Conservation (phyloP, 1,140 invertebrate species). For the Eubasilissa regina region DNA sequence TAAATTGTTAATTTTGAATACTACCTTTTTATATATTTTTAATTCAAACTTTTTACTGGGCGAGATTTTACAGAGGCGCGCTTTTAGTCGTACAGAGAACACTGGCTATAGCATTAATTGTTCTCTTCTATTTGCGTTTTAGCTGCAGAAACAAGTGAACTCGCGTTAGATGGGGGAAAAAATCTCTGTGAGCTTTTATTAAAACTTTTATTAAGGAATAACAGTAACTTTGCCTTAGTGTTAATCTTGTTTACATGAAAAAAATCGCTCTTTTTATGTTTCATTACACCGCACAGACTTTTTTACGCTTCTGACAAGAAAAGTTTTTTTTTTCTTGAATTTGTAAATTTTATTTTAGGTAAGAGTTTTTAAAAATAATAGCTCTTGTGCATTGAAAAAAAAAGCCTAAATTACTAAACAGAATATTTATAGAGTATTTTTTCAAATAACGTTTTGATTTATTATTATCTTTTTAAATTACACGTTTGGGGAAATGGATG, state of each 20-base stretch:
- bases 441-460: no score
- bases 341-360: background rate
- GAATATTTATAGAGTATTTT: no score
- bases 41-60: no score
- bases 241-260: conserved; percentile 56
- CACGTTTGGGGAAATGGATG: no score
- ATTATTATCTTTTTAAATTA: no score
- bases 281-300: conserved; percentile 37
- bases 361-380: no score
- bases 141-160: conserved; percentile 12
- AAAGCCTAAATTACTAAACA: no score
- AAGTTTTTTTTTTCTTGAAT: background rate
- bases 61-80: background rate
- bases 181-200: conserved; percentile 52
- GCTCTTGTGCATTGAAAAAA: no score
- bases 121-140: conserved; percentile 14
- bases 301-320: background rate
- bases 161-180: conserved; percentile 7
- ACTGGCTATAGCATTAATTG: conserved; percentile 15
- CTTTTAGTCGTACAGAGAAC: background rate
- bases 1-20: no score
- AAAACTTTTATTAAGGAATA: conserved; percentile 59
- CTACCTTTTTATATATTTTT: no score
- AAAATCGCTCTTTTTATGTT: conserved; percentile 39
- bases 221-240: conserved; percentile 55